Base-by-base conservation (phyloP, 2,797 vertebrate genomes). In the Scolopax rusticola region DNA sequence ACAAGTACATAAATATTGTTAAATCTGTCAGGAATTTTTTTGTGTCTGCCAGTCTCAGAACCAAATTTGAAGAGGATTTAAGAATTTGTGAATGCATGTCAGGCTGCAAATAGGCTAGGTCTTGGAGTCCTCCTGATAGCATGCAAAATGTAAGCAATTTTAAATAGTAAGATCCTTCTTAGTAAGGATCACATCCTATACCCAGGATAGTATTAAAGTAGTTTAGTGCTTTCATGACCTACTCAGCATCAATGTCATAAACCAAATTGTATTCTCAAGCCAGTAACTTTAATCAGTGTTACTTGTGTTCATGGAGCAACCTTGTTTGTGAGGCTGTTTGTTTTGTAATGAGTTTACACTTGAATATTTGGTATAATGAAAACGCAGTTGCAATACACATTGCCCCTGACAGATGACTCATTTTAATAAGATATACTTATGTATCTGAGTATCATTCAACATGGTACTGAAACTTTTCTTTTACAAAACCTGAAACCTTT, bases 391-490 rank as follows among this genome's bases (percentile, higher is more conserved):
- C 57, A 71, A 54, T 17, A 38, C 45, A 12, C 0, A 1, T 40
- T 83, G 63, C 41, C 71, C 53, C 84, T 90, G 89, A 54, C 53
- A 75, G 89, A 17, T 33, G 78, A 75, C 53, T 94, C 57, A 33
- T 74, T 92, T 84, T 40, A 71, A 70, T 68, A 13, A 2, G 1
- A 24, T 15, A 12, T 45, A 2, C 54, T 77, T 51, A 11, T 43
- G 1, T n/a, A 14, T 40, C 69, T 86, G 65, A 67, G 9, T 41
- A 3, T 68, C 33, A 8, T 68, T 75, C 56, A 27, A 20, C 74
- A 78, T 32, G 41, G 36, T 54, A 20, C 61, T 71, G 77, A 78
- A 45, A 87, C n/a, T 61, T 87, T 93, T 91, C 57, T 95, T 95
- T 84, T 68, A 90, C 5, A 3, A 36, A 54, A 61, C 65, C 69